Base-by-base conservation (phyloP, 2,797 vertebrate species). In the Crax fasciolata region DNA sequence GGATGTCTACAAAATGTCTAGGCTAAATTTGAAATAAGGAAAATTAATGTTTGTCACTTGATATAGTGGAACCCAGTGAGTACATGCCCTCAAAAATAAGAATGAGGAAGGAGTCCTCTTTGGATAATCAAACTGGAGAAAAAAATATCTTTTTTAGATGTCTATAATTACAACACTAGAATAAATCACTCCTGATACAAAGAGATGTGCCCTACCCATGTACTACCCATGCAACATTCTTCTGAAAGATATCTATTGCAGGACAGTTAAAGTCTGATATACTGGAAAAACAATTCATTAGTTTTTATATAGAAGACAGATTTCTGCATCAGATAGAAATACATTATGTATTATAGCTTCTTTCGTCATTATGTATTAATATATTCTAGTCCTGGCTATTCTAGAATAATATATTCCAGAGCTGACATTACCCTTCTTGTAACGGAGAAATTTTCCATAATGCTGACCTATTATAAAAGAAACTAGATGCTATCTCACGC, bases 361-460 rank as follows among this genome's bases (percentile, higher is more conserved):
- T 76, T 95, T 57, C 63, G 83, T 91, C 90, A 84, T 86, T 72
- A 66, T 65, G 28, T 51, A 87, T 88, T 58, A 66, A 73, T 88
- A 23, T 72, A 61, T 92, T 85, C 44, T 41, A 91, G 48, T 75
- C 58, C 87, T 75, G 25, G 49, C 52, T 93, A 18, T 91, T 92
- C n/a, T 58, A 39, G 39, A 91, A 93, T 86, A 94, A 96, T 92
- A 66, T 81, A 91, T 85, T 96, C 65, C 51, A 68, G 65, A 87
- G 67, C 52, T 90, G 81, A 16, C 74, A 89, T 43, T 43, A 84
- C 39, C 13, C 13, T 73, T 92, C 73, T 41, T 91, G 21, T 78
- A 91, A 73, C 9, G 72, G 58, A 93, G 48, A 87, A 85, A 76
- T 83, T 91, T 43, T 68, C 88, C 86, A 17, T 63, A 78, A 82